Evolutionary conservation across 2,113 vertebrate genomes (phyloP).

Genomic region (Perca fluviatilis): DNA sequence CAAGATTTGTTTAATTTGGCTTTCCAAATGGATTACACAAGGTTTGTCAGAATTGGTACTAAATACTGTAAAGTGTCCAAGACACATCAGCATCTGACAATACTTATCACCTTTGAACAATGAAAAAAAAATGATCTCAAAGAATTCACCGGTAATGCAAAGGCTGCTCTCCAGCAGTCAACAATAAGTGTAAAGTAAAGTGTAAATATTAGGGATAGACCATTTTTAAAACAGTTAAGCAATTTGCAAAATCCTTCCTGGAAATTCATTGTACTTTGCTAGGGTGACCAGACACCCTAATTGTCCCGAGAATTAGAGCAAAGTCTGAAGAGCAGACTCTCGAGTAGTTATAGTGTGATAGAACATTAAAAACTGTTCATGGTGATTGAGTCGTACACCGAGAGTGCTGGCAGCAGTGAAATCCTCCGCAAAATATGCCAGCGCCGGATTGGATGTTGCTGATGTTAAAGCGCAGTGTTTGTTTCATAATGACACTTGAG

Average conservation of each 20-base stretch:
- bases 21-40: not conserved
- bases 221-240: not conserved
- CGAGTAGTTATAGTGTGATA: too few relatives aligned
- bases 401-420: too few relatives aligned
- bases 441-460: too few relatives aligned
- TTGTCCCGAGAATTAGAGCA: too few relatives aligned
- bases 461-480: too few relatives aligned
- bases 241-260: not conserved
- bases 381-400: too few relatives aligned
- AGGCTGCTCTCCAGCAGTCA: not conserved
- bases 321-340: too few relatives aligned
- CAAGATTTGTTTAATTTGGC: not conserved
- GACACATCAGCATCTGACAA: not conserved
- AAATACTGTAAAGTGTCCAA: not conserved
- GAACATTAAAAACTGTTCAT: too few relatives aligned
- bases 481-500: too few relatives aligned
- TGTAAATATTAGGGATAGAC: not conserved
- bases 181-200: too few relatives aligned
- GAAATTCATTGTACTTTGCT: not conserved
- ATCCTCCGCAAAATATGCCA: too few relatives aligned
- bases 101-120: not conserved
- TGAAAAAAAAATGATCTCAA: not conserved
- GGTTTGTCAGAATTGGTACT: not conserved
- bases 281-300: too few relatives aligned
- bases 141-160: not conserved